A percentile compares a stretch with the other conserved stretches of the same genome.
These are phyloP conservation scores for Sanderia malayensis DNA, from an alignment of 30 jellyfish, hydroid and myxozoan species.

Conservation along the genomic window DNA sequence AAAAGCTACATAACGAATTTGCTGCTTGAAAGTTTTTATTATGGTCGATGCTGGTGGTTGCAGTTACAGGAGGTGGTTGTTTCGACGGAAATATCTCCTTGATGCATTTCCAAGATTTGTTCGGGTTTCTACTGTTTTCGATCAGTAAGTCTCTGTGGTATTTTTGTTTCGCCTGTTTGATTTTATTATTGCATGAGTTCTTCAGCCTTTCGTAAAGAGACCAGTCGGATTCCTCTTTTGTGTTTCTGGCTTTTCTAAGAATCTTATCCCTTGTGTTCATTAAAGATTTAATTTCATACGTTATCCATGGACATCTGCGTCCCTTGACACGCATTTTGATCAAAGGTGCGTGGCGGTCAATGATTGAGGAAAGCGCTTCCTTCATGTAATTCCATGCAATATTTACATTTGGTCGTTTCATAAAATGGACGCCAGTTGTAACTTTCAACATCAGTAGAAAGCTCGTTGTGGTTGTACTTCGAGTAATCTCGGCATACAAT, in stretches of 20 bases:
- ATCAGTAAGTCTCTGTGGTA: slow-evolving; percentile 20
- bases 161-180: slow-evolving; percentile 9
- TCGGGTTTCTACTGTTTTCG: slow-evolving; percentile 34
- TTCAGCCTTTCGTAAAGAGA: not conserved
- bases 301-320: slow-evolving; percentile 29
- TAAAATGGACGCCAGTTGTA: slow-evolving; percentile 15
- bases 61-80: not conserved
- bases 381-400: slow-evolving; percentile 5
- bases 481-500: slow-evolving; percentile 11
- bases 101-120: slow-evolving; percentile 3
- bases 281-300: slow-evolving; percentile 3
- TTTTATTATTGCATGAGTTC: slow-evolving; percentile 18
- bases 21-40: slow-evolving; percentile 19
- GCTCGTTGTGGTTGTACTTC: slow-evolving; percentile 5
- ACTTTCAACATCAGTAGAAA: not conserved
- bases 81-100: slow-evolving; percentile 17
- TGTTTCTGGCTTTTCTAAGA: slow-evolving; percentile 20
- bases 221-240: slow-evolving; percentile 27
- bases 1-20: slow-evolving; percentile 33
- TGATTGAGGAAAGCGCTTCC: slow-evolving; percentile 13
- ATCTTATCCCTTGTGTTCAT: slow-evolving; percentile 4
- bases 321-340: slow-evolving; percentile 16
- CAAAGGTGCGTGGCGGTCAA: slow-evolving; percentile 48
- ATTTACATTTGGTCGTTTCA: slow-evolving; percentile 27
- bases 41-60: not conserved